These are phyloP conservation scores for Sceliomorpha sp. DNA, from an alignment of 2,888 invertebrate genomes.

Conservation along the genomic window DNA sequence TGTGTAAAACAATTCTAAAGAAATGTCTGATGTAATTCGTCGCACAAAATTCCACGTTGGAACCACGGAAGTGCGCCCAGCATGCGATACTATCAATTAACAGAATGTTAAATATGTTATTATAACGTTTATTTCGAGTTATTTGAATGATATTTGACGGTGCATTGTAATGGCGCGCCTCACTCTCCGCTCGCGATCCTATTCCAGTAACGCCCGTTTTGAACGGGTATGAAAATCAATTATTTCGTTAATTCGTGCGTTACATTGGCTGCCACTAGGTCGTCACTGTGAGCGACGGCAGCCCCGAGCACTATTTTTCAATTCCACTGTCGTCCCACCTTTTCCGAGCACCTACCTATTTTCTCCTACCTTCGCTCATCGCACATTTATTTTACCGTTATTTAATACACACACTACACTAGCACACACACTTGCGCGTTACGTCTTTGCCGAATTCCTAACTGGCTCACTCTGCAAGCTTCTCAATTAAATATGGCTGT, in stretches of 20 bases:
- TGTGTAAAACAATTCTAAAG: no score
- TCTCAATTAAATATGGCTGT: constrained; percentile 40
- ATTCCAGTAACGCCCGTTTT: constrained; percentile 61
- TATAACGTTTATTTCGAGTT: constrained; percentile 32
- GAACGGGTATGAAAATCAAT: constrained; percentile 69
- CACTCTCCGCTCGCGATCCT: constrained; percentile 9
- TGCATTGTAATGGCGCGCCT: constrained; percentile 37
- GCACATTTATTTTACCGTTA: constrained; percentile 36
- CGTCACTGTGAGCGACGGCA: constrained; percentile 75
- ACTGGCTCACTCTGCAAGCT: constrained; percentile 30
- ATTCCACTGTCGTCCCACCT: constrained; percentile 71
- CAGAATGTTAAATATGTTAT: constrained; percentile 8
- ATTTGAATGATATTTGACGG: constrained; percentile 41
- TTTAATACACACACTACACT: no score
- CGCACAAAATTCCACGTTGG: no score
- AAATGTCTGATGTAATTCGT: no score
- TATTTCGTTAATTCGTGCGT: constrained; percentile 72
- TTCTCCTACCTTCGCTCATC: constrained; percentile 36
- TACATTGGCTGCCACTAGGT: constrained; percentile 75
- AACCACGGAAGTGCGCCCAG: no score
- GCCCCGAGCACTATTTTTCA: constrained; percentile 77
- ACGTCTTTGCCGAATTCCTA: constrained; percentile 36
- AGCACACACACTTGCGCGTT: no score
- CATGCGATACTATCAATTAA: not conserved
- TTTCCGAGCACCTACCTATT: constrained; percentile 47